Conservation (phyloP, 2,888 invertebrate genomes). For the Euplexia lucipara region DNA sequence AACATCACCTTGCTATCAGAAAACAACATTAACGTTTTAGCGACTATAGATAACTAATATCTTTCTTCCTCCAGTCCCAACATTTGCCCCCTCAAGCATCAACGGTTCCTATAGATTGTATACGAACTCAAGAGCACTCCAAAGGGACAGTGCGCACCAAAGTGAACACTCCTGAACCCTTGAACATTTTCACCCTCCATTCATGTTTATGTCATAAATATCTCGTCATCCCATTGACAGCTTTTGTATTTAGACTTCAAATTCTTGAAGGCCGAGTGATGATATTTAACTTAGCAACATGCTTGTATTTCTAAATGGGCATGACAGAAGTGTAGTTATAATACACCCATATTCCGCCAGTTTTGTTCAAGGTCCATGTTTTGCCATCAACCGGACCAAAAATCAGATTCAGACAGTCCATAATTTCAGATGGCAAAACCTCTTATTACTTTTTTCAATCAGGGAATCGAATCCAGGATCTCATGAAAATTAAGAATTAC, state of each 20-base stretch:
- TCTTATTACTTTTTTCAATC: too few species aligned
- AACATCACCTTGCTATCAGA: too few species aligned
- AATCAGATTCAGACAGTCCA: too few species aligned
- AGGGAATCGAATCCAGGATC: too few species aligned
- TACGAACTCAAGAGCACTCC: conserved; percentile 21
- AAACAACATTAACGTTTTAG: too few species aligned
- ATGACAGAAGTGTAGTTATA: too few species aligned
- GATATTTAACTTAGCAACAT: background rate
- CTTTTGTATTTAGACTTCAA: conserved; percentile 26
- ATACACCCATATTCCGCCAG: too few species aligned
- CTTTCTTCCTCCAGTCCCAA: background rate
- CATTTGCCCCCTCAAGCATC: conserved; percentile 21
- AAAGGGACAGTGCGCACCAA: conserved; percentile 30
- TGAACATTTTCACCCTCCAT: conserved; percentile 19
- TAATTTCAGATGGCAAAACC: too few species aligned
- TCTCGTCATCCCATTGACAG: conserved; percentile 13
- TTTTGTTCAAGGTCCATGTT: too few species aligned
- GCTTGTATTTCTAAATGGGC: too few species aligned
- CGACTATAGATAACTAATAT: conserved; percentile 6
- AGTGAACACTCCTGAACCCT: conserved; percentile 40
- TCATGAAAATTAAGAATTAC: too few species aligned
- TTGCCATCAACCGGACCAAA: too few species aligned
- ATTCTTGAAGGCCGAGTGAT: background rate
- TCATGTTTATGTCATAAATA: conserved; percentile 47
- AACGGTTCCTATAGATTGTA: conserved; percentile 17